These are phyloP conservation scores for Apotomis turbidana DNA, from an alignment of 2,888 invertebrate species.

Conservation along the genomic window DNA sequence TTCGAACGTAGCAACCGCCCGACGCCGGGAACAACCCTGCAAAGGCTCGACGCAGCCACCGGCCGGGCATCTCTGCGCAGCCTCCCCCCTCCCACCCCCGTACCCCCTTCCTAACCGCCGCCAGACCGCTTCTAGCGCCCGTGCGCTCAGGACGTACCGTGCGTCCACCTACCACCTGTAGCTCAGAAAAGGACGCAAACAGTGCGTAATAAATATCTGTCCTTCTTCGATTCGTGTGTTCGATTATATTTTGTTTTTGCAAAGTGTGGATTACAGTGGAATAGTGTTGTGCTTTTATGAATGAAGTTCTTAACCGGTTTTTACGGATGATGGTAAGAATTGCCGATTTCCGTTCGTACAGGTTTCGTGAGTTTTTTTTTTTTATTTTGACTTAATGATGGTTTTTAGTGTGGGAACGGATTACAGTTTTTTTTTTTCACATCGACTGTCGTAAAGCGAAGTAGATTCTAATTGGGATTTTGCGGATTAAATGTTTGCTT, in stretches of 20 bases:
- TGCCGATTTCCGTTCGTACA: constrained; percentile 63
- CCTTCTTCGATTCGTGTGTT: constrained; percentile 51
- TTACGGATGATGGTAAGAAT: constrained; percentile 57
- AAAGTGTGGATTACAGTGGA: constrained; percentile 65
- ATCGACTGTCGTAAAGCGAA: constrained; percentile 33
- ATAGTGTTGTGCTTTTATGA: constrained; percentile 62
- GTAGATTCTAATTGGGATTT: constrained; percentile 25
- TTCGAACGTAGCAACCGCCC: neutral
- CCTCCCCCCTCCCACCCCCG: constrained; percentile 42
- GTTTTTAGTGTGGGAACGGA: constrained; percentile 53
- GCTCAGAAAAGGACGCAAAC: constrained; percentile 52
- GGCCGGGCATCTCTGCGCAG: constrained; percentile 48
- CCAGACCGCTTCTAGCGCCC: constrained; percentile 63
- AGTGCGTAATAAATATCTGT: constrained; percentile 46
- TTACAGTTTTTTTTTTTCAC: constrained; percentile 44
- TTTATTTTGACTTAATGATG: constrained; percentile 47
- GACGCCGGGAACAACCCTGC: constrained; percentile 16
- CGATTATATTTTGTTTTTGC: constrained; percentile 51
- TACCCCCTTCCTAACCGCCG: constrained; percentile 42
- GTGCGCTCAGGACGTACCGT: constrained; percentile 55
- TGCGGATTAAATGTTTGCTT: constrained; percentile 28
- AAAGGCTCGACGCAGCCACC: constrained; percentile 63
- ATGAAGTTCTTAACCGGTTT: constrained; percentile 58
- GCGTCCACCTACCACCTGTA: constrained; percentile 63
- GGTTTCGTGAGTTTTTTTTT: constrained; percentile 62